These are phyloP conservation scores for Strigops habroptila DNA, from an alignment of 2,113 vertebrate genomes.

Conservation along the genomic window DNA sequence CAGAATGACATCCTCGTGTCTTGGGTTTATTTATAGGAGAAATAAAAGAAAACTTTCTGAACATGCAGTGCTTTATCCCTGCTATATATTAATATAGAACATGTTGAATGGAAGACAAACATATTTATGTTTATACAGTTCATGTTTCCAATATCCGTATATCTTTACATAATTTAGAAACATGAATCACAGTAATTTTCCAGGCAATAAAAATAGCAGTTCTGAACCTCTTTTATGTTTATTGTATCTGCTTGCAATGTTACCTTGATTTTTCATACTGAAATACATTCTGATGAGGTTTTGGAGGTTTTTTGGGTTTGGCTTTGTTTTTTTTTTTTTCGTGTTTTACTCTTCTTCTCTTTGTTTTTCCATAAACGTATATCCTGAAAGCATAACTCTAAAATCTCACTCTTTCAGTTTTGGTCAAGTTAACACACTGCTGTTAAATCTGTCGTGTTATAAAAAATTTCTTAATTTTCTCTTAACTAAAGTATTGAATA, in stretches of 20 bases:
- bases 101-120: conserved; percentile 50
- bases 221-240: conserved; percentile 46
- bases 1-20: conserved; percentile 49
- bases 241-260: conserved; percentile 16
- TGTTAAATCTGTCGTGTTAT: not conserved
- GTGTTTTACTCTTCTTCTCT: not conserved
- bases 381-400: not conserved
- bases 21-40: conserved; percentile 67
- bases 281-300: conserved; percentile 8
- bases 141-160: conserved; percentile 60
- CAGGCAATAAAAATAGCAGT: conserved; percentile 44
- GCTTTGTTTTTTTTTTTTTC: not conserved
- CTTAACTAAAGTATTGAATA: not conserved
- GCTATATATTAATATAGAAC: conserved; percentile 61
- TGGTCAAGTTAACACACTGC: not conserved
- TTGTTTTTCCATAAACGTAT: not conserved
- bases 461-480: not conserved
- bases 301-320: not conserved
- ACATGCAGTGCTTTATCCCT: conserved; percentile 62
- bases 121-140: conserved; percentile 51
- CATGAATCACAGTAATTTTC: conserved; percentile 65
- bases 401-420: conserved; percentile 25
- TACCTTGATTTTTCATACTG: conserved; percentile 51
- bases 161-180: conserved; percentile 68
- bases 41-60: conserved; percentile 68